These are phyloP conservation scores for Equus przewalskii DNA, from an alignment of 2,113 vertebrate genomes.

Conservation along the genomic window DNA sequence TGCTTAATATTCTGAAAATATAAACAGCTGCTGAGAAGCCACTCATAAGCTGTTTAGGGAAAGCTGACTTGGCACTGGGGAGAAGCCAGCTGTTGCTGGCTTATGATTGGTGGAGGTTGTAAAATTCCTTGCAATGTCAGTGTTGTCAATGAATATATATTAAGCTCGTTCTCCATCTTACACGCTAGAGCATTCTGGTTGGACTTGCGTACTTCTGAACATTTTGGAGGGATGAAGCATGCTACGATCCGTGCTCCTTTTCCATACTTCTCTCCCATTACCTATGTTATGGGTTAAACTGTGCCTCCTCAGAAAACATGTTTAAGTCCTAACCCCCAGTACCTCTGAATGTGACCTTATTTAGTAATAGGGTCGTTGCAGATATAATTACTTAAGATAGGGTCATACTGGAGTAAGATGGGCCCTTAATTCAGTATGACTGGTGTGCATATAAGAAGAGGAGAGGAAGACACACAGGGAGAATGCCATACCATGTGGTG, in stretches of 20 bases:
- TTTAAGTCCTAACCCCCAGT: background rate
- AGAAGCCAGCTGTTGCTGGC: constrained; percentile 14
- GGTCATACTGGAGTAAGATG: background rate
- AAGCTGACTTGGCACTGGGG: constrained; percentile 62
- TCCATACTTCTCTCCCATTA: background rate
- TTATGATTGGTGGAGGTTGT: constrained; percentile 36
- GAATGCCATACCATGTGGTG: background rate
- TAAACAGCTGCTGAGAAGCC: constrained; percentile 80
- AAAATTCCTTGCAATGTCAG: background rate
- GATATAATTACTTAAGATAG: background rate
- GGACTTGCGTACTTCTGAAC: background rate
- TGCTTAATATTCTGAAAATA: constrained; percentile 87
- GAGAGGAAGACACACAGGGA: background rate
- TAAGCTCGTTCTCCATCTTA: background rate
- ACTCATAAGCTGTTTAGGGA: constrained; percentile 45
- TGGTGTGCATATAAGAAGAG: background rate
- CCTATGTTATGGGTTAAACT: background rate
- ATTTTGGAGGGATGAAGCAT: background rate
- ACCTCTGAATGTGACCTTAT: background rate
- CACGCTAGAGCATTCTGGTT: background rate
- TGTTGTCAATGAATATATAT: background rate
- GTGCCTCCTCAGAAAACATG: background rate
- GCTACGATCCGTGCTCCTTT: fast-evolving
- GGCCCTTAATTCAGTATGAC: background rate
- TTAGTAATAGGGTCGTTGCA: background rate